These are phyloP conservation scores for Selenia dentaria DNA, from an alignment of 2,888 invertebrate species.

Conservation along the genomic window DNA sequence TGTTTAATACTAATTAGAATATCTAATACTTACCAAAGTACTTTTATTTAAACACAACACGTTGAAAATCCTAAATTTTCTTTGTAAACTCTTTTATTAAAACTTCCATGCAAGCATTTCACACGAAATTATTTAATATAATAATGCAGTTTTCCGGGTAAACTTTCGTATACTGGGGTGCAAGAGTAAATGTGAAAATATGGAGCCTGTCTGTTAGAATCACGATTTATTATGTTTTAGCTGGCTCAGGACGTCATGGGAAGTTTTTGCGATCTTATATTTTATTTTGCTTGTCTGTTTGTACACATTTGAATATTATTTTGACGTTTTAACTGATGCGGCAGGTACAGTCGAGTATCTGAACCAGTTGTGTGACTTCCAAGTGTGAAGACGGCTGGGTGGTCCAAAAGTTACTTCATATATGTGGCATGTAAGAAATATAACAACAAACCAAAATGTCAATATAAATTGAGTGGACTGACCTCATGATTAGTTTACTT, in stretches of 20 bases:
- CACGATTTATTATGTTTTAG: conserved; percentile 1
- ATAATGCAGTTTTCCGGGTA: conserved; percentile 5
- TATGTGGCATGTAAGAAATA: no score
- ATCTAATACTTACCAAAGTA: no score
- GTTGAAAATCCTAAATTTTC: neutral
- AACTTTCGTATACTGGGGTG: conserved; percentile 3
- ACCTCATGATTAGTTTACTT: no score
- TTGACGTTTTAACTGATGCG: no score
- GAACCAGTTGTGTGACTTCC: no score
- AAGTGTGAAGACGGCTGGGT: no score
- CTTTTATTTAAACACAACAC: neutral
- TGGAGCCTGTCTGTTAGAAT: neutral
- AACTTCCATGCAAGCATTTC: neutral
- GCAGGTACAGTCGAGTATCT: no score
- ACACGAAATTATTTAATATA: conserved; percentile 1
- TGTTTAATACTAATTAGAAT: no score
- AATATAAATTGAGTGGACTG: no score
- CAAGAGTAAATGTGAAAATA: neutral
- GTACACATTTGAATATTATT: no score
- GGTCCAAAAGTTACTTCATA: no score
- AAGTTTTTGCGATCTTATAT: neutral
- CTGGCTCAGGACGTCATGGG: neutral
- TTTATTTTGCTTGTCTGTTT: neutral
- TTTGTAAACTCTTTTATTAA: neutral
- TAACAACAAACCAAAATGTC: no score